These are phyloP conservation scores for Iselma pallidipennis DNA, from an alignment of 2,888 invertebrate genomes.

Conservation along the genomic window DNA sequence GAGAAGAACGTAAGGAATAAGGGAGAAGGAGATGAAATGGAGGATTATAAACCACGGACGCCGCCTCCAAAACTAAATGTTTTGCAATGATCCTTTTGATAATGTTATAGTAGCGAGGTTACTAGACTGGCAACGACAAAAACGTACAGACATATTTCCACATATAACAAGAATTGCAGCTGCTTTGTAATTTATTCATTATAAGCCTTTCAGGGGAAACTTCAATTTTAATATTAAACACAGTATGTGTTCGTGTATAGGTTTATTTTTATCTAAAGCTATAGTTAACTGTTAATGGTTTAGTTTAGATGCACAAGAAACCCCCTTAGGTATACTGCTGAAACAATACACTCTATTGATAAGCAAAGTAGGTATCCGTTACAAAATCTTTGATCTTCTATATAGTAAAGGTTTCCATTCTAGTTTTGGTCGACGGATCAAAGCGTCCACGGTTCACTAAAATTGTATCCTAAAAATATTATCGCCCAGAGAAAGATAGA, in stretches of 20 bases:
- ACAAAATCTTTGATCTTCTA: conserved; percentile 18
- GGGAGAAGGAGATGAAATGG: not conserved
- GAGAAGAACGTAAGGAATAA: too few relatives aligned
- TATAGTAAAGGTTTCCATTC: not conserved
- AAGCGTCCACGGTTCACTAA: not conserved
- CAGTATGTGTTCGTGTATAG: not conserved
- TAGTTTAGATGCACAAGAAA: not conserved
- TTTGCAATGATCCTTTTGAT: not conserved
- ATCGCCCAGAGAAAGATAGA: not conserved
- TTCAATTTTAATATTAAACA: too few relatives aligned
- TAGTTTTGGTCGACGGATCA: not conserved
- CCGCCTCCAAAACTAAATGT: not conserved
- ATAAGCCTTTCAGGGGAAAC: too few relatives aligned
- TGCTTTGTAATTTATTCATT: not conserved
- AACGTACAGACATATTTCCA: too few relatives aligned
- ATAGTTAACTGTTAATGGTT: not conserved
- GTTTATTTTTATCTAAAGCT: not conserved
- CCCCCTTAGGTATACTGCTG: not conserved
- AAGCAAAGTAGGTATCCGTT: conserved; percentile 12
- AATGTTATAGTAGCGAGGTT: not conserved
- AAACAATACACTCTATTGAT: conserved; percentile 9
- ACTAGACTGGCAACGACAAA: too few relatives aligned
- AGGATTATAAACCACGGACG: not conserved
- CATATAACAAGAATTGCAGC: not conserved
- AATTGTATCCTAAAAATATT: not conserved